phyloP scores from a whole-genome alignment of 2,113 vertebrate genomes.

The Elgaria multicarinata region DNA sequence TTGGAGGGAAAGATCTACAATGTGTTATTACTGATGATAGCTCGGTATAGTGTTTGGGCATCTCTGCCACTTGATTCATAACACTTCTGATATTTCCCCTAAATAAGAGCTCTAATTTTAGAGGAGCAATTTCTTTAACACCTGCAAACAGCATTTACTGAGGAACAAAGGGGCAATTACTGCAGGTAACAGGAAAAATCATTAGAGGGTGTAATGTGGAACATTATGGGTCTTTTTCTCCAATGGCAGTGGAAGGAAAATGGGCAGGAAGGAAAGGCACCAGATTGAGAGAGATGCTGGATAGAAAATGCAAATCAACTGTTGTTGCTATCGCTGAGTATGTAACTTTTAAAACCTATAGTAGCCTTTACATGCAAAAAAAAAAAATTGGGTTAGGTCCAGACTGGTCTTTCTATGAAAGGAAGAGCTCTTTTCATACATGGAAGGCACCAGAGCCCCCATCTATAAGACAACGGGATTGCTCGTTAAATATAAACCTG shows the following conservation, averaged over 20 bases:
- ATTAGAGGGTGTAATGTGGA: not conserved
- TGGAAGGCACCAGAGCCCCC: too few relatives aligned
- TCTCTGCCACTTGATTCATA: not conserved
- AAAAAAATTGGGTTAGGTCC: not conserved
- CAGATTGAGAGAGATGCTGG: not conserved
- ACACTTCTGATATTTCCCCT: not conserved
- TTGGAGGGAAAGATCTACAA: constrained; percentile 12
- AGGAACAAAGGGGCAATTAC: not conserved
- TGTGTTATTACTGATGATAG: not conserved
- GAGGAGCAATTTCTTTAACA: not conserved
- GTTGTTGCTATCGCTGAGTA: not conserved
- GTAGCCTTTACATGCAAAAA: not conserved
- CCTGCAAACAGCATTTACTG: not conserved
- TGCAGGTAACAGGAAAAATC: not conserved
- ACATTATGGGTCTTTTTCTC: not conserved
- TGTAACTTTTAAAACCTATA: not conserved
- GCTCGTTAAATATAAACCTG: too few relatives aligned
- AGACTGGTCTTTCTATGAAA: too few relatives aligned
- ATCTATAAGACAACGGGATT: too few relatives aligned
- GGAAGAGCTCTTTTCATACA: too few relatives aligned
- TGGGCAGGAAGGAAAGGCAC: not conserved
- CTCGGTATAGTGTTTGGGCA: not conserved
- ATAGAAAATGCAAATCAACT: not conserved
- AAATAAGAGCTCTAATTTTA: not conserved
- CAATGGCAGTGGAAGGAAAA: not conserved